Conservation (phyloP, 2,888 invertebrate species). For the Norana najaformis region DNA sequence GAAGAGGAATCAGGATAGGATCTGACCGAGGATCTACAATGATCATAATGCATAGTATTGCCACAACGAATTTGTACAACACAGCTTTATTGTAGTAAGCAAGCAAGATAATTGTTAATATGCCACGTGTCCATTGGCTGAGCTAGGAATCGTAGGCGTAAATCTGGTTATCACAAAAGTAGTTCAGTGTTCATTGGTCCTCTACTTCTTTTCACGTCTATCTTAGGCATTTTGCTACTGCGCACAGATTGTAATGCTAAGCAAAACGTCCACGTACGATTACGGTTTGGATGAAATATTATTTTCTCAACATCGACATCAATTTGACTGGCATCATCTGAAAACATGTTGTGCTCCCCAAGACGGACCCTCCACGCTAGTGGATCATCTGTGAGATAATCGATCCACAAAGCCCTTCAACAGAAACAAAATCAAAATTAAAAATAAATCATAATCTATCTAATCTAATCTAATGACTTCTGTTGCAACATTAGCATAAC, state of each 20-base stretch:
- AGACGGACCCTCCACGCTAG: slow-evolving; percentile 46
- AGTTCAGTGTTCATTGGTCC: neutral
- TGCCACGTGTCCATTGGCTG: too few species aligned
- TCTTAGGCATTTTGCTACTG: neutral
- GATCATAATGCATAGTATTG: neutral
- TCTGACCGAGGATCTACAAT: too few species aligned
- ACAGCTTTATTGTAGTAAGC: neutral
- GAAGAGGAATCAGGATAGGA: too few species aligned
- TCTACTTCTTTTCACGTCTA: neutral
- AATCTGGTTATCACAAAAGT: neutral
- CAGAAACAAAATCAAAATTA: neutral
- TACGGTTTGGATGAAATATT: slow-evolving; percentile 44
- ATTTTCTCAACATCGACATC: slow-evolving; percentile 44
- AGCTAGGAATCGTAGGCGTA: too few species aligned
- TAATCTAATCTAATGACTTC: too few species aligned
- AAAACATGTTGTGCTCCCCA: slow-evolving; percentile 50
- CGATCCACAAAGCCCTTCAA: slow-evolving; percentile 45
- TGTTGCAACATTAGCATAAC: too few species aligned
- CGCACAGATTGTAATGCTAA: too few species aligned
- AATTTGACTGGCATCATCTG: slow-evolving; percentile 44
- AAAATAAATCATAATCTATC: too few species aligned
- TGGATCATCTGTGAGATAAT: slow-evolving; percentile 46
- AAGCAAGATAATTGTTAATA: too few species aligned
- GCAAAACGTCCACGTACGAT: slow-evolving; percentile 42
- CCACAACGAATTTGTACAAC: neutral